Base-by-base conservation (phyloP, 2,888 invertebrate species). In the Vesta saturnalis region DNA sequence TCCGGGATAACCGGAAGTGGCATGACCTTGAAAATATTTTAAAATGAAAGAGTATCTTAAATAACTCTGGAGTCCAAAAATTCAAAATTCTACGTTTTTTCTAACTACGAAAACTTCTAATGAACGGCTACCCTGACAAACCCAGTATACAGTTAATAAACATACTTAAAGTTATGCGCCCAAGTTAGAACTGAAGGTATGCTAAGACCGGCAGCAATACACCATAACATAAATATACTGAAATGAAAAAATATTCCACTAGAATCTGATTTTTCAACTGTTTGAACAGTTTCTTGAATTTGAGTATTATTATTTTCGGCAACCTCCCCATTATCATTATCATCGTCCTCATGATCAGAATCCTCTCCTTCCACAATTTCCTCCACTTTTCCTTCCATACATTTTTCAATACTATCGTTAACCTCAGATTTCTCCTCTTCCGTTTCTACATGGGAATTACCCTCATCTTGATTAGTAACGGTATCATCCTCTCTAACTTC, bases 111-210 rank as follows among this genome's bases (percentile, higher is more conserved):
- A n/a, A n/a, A n/a, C n/a, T n/a, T n/a, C n/a, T n/a, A n/a, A n/a
- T n/a, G n/a, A n/a, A n/a, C n/a, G n/a, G n/a, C n/a, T n/a, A n/a
- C n/a, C n/a, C n/a, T n/a, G n/a, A n/a, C n/a, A n/a, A n/a, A n/a
- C n/a, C n/a, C n/a, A n/a, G n/a, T n/a, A n/a, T n/a, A n/a, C n/a
- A n/a, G n/a, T n/a, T n/a, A n/a, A n/a, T n/a, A n/a, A n/a, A n/a
- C 86, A 87, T 86, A 94, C 93, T 89, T 89, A 76, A 91, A 92
- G 85, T 92, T 93, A 78, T 90, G 90, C 0, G 93, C 91, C 94
- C 94, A 95, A 3, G 93, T 91, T 47, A 94, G 81, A 14, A 91
- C 87, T 47, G 90, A 88, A 0, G 94, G 94, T 10, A 91, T 74
- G 82, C 92, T 92, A 43, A 93, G 83, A n/a, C 89, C 71, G 0